A percentile compares a stretch with the other conserved stretches of the same genome.
These are phyloP conservation scores for Palaemon carinicauda DNA, from an alignment of 1,140 invertebrate genomes.

Conservation along the genomic window DNA sequence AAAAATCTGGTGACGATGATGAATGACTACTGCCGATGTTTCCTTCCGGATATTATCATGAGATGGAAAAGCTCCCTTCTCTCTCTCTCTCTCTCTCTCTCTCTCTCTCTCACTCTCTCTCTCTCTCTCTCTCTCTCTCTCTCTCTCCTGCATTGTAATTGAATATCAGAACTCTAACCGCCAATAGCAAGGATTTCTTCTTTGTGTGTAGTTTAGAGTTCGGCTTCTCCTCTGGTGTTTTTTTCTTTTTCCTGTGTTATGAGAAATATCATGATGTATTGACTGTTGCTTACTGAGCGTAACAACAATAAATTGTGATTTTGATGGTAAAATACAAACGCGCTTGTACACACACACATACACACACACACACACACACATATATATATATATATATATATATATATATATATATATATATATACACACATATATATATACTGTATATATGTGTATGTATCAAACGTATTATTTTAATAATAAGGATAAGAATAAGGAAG, in stretches of 20 bases:
- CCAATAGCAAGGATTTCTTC: no score
- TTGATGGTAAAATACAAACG: no score
- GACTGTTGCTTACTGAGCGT: no score
- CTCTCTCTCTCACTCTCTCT: neutral
- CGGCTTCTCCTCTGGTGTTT: neutral
- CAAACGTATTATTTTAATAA: no score
- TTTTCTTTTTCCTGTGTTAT: neutral
- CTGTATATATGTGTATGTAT: no score
- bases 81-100: neutral
- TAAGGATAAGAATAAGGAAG: no score
- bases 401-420: neutral
- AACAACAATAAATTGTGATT: no score
- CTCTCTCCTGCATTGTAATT: neutral
- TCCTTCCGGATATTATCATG: constrained; percentile 50
- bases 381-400: constrained; percentile 9
- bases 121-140: neutral
- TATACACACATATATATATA: constrained; percentile 9
- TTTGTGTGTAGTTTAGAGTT: neutral
- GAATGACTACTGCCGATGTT: constrained; percentile 39
- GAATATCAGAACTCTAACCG: no score
- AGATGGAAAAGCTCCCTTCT: neutral
- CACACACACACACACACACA: no score
- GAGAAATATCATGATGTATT: no score
- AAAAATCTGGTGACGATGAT: constrained; percentile 55
- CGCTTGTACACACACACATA: no score